Evolutionary conservation across 2,888 invertebrate genomes (phyloP), one percentile per base, ranked within the genome.

Genomic region (Agonopterix arenella): DNA sequence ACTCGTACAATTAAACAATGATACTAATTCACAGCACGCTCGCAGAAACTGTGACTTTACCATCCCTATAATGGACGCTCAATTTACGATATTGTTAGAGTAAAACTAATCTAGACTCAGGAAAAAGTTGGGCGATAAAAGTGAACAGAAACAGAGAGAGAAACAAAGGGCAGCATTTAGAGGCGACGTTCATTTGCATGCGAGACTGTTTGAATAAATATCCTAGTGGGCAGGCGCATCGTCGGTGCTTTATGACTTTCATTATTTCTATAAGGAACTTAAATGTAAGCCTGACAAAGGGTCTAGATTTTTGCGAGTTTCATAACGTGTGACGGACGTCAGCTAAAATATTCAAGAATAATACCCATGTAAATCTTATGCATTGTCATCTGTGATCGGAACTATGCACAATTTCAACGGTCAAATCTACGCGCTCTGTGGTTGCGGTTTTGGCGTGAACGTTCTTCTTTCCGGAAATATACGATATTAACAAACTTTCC

Each of bases 61-160:
- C 28, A 28, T 28, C 28, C 28, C 5, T 28, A 28, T 28, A 28
- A 28, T 68, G 63, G 62, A 54, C 59, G 66, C 60, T 70, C 64
- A 70, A 76, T 76, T 77, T 78, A 77, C 70, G 70, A 72, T 76
- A 75, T 70, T 65, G 69, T 75, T 70, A 64, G 66, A 69, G 70
- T 64, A 70, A 80, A 83, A 80, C 77, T 82, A 78, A 81, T 81
- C 76, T 71, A 65, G 67, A 64, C 68, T 50, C 59, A 53, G 68
- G 60, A 71, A 73, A 76, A 81, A 82, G 73, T 81, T 76, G 59
- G 55, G 62, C 72, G 61, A 80, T 81, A 75, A 78, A 80, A 75
- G 70, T 72, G 69, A 73, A 69, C 63, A 67, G 66, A 72, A 66
- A 68, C 62, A 66, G 56, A 60, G 59, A 50, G 66, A 68, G 70